Percentiles rank a stretch among this genome's conserved stretches.
phyloP scores from a whole-genome alignment of 2,797 vertebrate species.

The Phaenicophaeus curvirostris region DNA sequence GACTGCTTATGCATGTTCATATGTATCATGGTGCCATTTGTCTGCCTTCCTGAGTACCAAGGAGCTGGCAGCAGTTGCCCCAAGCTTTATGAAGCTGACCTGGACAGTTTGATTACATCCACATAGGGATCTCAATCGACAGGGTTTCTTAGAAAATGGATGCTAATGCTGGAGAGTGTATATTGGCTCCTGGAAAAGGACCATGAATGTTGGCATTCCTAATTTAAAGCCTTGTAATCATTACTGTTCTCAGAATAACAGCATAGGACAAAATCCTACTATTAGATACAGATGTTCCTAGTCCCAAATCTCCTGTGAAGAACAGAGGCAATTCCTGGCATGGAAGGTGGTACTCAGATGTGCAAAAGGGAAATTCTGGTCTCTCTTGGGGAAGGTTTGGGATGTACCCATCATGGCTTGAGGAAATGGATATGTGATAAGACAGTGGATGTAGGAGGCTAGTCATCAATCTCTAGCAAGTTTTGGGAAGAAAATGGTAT shows the following conservation, averaged over 20 bases:
- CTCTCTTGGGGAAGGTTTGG: not conserved
- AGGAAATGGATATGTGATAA: not conserved
- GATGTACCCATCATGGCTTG: accelerated
- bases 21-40: not conserved
- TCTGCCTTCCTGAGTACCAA: not conserved
- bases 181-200: not conserved
- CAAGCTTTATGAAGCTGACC: not conserved
- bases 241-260: not conserved
- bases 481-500: not conserved
- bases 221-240: not conserved
- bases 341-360: not conserved
- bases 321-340: not conserved
- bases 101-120: not conserved
- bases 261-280: not conserved
- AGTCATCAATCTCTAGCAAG: not conserved
- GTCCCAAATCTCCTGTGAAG: not conserved
- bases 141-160: not conserved
- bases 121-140: not conserved
- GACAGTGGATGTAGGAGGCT: not conserved
- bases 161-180: not conserved
- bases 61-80: not conserved
- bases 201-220: not conserved
- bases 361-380: not conserved
- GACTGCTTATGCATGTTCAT: not conserved
- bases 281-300: not conserved